Conservation (phyloP, 2,888 invertebrate species). For the Dicyrtoma fusca region DNA sequence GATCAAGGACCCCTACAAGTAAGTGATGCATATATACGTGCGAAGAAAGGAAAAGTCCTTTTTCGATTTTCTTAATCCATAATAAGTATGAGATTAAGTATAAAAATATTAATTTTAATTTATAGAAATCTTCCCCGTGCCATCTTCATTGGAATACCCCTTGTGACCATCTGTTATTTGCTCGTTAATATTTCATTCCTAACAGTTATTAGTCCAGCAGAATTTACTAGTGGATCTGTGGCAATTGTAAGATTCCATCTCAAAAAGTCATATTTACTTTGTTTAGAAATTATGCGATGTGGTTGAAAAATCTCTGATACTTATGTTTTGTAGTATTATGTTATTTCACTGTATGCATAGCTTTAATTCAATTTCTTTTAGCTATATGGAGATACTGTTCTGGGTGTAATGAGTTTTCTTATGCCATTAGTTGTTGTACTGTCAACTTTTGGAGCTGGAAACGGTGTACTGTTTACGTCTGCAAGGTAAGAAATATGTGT, state of each 20-base stretch:
- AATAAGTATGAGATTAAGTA: too few species aligned
- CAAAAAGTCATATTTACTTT: neutral
- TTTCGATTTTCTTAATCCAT: too few species aligned
- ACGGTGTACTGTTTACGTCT: constrained; percentile 89
- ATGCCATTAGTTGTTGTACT: constrained; percentile 77
- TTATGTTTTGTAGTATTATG: too few species aligned
- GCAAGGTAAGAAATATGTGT: constrained; percentile 74
- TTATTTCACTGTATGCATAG: too few species aligned
- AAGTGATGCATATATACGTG: constrained; percentile 58
- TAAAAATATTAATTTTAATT: too few species aligned
- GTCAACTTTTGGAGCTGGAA: constrained; percentile 81
- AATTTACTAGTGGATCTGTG: constrained; percentile 73
- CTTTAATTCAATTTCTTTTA: constrained; percentile 57
- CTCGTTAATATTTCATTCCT: constrained; percentile 92
- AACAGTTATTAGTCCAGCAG: constrained; percentile 89
- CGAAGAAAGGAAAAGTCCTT: too few species aligned
- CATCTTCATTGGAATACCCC: constrained; percentile 89
- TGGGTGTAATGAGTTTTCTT: constrained; percentile 69
- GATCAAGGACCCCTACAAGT: constrained; percentile 62
- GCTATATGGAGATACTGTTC: constrained; percentile 66
- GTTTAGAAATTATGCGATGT: neutral
- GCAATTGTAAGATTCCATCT: constrained; percentile 66
- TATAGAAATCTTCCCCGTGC: constrained; percentile 85
- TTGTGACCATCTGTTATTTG: constrained; percentile 91
- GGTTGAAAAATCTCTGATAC: too few species aligned